Evolutionary conservation across 2,797 vertebrate species (phyloP).

Genomic region (Spea hammondii): DNA sequence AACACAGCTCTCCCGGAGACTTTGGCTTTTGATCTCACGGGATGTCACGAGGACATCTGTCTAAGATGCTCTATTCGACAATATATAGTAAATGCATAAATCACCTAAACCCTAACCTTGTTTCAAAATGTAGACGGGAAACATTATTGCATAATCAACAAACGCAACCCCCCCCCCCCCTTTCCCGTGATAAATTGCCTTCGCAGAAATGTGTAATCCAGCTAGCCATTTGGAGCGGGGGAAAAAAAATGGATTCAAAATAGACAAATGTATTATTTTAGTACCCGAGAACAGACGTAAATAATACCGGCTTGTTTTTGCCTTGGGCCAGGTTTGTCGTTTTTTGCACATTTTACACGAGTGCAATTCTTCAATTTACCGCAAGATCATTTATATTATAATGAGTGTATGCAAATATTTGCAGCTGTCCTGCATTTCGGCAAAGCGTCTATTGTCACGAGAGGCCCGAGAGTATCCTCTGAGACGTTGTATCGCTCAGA

Average conservation of each 20-base stretch:
- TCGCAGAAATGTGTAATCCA: background rate
- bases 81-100: background rate
- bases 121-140: background rate
- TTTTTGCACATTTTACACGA: constrained; percentile 24
- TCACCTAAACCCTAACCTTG: background rate
- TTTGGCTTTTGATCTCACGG: constrained; percentile 14
- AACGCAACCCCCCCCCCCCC: background rate
- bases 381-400: constrained; percentile 44
- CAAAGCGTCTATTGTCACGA: constrained; percentile 38
- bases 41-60: constrained; percentile 45
- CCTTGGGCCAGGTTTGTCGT: constrained; percentile 6
- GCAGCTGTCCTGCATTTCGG: constrained; percentile 39
- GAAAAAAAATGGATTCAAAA: background rate
- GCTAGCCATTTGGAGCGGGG: background rate
- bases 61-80: background rate
- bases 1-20: constrained; percentile 20
- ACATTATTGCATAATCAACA: background rate
- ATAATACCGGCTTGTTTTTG: constrained; percentile 2
- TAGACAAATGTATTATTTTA: background rate
- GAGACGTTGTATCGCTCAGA: constrained; percentile 41
- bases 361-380: constrained; percentile 17
- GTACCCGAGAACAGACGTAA: background rate
- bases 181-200: background rate
- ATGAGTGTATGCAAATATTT: constrained; percentile 44
- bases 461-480: constrained; percentile 35